A percentile compares a stretch with the other conserved stretches of the same genome.
phyloP scores from a whole-genome alignment of 1,140 invertebrate genomes.

The Rhopalosiphum maidis region DNA sequence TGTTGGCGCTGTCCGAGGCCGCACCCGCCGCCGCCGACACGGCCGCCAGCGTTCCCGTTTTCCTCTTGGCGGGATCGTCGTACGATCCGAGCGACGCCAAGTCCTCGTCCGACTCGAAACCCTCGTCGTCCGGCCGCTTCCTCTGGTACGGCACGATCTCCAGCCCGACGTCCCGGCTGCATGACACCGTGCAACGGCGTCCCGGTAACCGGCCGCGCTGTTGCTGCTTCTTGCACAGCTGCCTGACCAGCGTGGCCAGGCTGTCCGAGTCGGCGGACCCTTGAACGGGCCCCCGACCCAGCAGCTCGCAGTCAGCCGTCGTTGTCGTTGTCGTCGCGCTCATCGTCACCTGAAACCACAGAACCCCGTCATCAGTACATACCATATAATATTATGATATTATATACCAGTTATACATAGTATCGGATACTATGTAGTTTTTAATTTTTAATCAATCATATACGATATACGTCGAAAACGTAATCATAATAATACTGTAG shows the following conservation, averaged over 20 bases:
- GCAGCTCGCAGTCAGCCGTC: conserved; percentile 59
- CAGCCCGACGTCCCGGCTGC: conserved; percentile 54
- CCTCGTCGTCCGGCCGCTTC: conserved; percentile 59
- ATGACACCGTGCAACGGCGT: conserved; percentile 41
- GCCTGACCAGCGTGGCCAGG: conserved; percentile 59
- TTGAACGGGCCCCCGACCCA: conserved; percentile 59
- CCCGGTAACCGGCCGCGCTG: background rate
- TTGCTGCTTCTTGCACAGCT: conserved; percentile 20
- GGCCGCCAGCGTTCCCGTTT: conserved; percentile 14
- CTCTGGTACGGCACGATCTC: conserved; percentile 55
- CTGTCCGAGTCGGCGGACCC: conserved; percentile 59
- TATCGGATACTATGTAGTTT: background rate
- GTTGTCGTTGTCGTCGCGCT: conserved; percentile 8
- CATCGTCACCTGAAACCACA: conserved; percentile 33
- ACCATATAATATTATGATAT: background rate
- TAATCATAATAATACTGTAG: too few species aligned
- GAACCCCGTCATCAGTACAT: background rate
- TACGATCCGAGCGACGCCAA: conserved; percentile 59
- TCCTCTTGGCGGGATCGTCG: conserved; percentile 57
- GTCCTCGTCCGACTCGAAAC: conserved; percentile 61
- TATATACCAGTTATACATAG: too few species aligned
- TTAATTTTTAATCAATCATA: background rate
- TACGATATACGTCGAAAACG: too few species aligned
- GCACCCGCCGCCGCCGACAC: conserved; percentile 36
- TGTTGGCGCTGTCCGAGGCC: conserved; percentile 60